Evolutionary conservation across 2,888 invertebrate species (phyloP), one percentile per base, ranked within the genome.

Genomic region (Gortyna flavago): DNA sequence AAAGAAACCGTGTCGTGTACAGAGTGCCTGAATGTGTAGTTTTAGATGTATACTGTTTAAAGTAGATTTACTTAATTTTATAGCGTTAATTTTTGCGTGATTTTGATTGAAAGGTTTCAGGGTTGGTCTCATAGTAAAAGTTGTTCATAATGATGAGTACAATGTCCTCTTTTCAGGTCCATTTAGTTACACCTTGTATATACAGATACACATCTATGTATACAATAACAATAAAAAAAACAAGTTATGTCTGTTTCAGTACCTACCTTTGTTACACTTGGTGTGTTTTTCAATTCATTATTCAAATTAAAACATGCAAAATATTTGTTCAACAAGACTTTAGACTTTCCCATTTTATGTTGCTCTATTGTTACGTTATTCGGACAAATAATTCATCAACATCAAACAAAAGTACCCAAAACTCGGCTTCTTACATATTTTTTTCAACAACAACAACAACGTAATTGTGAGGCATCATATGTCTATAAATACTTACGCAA

Each of bases 341-440:
- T 25, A 7, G 29, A 32, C 25, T 57, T 83, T 65, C 48, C 48
- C n/a, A 61, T 75, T 74, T 78, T 69, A 75, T 57, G n/a, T 66
- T 75, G 1, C 9, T 44, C 54, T 35, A 51, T 72, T 83, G 80
- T 80, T 66, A 32, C 44, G 16, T 84, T 84, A 66, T 16, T 16
- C 8, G 41, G 64, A 72, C 25, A n/a, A 80, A 84, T 69, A 83
- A 83, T 80, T 75, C n/a, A 41, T 62, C 32, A 51, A 65, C 84
- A 65, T 51, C n/a, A 75, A 83, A 79, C 61, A 75, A 64, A 80
- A 65, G 64, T 35, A 64, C 13, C 61, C 16, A 29, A 65, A 73
- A 70, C 48, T 73, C 9, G 21, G 38, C 25, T 62, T 48, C n/a
- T 21, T 65, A 38, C 61, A 75, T 71, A 66, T 76, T 76, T 84